These are phyloP conservation scores for Nymphicus hollandicus DNA, from an alignment of 2,113 vertebrate genomes.

Conservation along the genomic window DNA sequence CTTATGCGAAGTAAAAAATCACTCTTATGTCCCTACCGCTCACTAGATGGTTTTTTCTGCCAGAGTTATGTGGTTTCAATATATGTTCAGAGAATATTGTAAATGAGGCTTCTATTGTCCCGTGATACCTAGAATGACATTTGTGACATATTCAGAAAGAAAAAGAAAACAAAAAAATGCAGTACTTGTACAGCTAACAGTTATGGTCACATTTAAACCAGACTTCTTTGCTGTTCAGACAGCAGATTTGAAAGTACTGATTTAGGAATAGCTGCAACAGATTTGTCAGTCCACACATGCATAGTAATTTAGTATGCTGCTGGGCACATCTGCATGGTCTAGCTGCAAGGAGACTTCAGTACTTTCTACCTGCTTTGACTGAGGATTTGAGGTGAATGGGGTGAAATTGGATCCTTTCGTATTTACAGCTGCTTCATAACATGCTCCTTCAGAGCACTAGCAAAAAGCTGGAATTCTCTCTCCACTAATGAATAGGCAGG, in stretches of 20 bases:
- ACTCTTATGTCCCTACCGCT: neutral
- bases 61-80: neutral
- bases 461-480: neutral
- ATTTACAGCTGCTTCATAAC: neutral
- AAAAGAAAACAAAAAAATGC: neutral
- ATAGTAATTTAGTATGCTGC: neutral
- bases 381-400: neutral
- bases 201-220: neutral
- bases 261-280: neutral
- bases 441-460: neutral
- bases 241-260: neutral
- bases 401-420: neutral
- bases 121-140: neutral
- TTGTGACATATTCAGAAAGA: neutral
- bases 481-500: neutral
- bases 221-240: neutral
- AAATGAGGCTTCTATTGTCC: neutral
- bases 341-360: neutral
- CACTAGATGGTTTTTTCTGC: neutral
- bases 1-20: neutral
- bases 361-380: neutral
- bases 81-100: neutral
- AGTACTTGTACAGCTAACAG: neutral
- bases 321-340: neutral
- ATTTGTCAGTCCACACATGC: fast-evolving